Percentiles rank a stretch among this genome's conserved stretches.
These are phyloP conservation scores for Octodon degus DNA, from an alignment of 2,113 vertebrate genomes.

Conservation along the genomic window DNA sequence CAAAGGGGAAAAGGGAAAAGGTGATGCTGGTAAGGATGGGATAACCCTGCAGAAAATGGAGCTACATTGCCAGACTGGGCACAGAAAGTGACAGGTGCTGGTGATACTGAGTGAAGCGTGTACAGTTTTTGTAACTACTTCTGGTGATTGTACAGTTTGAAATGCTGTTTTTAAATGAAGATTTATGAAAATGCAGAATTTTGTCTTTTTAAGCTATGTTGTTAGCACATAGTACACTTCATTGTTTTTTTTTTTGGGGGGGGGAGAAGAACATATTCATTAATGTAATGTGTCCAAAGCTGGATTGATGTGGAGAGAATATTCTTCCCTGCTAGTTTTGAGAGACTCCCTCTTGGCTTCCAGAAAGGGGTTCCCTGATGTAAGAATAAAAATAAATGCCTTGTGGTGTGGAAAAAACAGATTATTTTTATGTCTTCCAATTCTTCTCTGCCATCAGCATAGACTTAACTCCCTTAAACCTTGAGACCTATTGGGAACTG, in stretches of 20 bases:
- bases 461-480: neutral
- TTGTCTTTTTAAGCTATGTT: slow-evolving; percentile 84
- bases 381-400: neutral
- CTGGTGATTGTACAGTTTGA: neutral
- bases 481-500: neutral
- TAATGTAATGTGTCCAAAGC: neutral
- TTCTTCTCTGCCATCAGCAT: neutral
- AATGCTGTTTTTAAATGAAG: slow-evolving; percentile 89
- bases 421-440: neutral
- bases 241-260: neutral
- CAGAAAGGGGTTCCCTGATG: neutral
- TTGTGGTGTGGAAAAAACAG: neutral
- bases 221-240: neutral
- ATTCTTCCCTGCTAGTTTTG: neutral
- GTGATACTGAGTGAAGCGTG: neutral
- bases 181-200: slow-evolving; percentile 93
- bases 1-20: neutral
- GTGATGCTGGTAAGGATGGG: neutral
- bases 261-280: neutral
- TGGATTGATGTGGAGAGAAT: neutral
- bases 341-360: neutral
- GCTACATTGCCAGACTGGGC: neutral
- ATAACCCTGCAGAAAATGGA: neutral
- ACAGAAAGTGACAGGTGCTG: neutral
- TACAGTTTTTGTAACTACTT: neutral